Percentiles rank a stretch among this genome's conserved stretches.
These are phyloP conservation scores for Sebastes schlegelii DNA, from an alignment of 2,113 vertebrate genomes.

Conservation along the genomic window DNA sequence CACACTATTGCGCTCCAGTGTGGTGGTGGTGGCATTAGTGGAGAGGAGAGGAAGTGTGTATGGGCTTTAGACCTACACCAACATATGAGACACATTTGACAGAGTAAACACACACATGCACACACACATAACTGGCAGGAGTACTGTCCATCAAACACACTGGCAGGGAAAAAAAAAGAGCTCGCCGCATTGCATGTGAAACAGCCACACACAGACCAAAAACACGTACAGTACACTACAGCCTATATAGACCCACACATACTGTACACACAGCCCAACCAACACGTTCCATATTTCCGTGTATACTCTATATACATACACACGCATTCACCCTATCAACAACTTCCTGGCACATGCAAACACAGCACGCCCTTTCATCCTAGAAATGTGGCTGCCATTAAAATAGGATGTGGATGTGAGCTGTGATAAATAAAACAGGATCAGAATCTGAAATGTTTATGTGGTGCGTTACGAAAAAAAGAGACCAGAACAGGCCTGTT, in stretches of 20 bases:
- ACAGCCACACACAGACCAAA: slow-evolving; percentile 22
- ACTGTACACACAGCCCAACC: slow-evolving; percentile 19
- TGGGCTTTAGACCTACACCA: slow-evolving; percentile 60
- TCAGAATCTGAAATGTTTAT: slow-evolving; percentile 83
- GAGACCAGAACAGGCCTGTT: slow-evolving; percentile 69
- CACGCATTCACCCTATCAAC: slow-evolving; percentile 42
- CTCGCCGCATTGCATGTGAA: slow-evolving; percentile 67
- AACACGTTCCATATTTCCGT: slow-evolving; percentile 26
- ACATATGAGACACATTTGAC: slow-evolving; percentile 82
- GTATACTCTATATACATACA: slow-evolving; percentile 12
- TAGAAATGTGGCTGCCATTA: slow-evolving; percentile 77
- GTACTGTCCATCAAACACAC: slow-evolving; percentile 76
- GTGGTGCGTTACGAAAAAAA: slow-evolving; percentile 55
- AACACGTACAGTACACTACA: slow-evolving; percentile 25
- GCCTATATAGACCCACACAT: slow-evolving; percentile 14
- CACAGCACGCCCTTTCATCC: slow-evolving; percentile 66
- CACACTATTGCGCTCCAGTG: not conserved
- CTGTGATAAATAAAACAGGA: slow-evolving; percentile 80
- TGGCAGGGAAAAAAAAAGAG: slow-evolving; percentile 48
- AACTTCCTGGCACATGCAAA: slow-evolving; percentile 48
- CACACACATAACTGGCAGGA: slow-evolving; percentile 59
- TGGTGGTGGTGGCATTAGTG: slow-evolving; percentile 21
- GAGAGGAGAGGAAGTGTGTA: slow-evolving; percentile 51
- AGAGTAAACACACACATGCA: slow-evolving; percentile 60
- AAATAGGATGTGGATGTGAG: slow-evolving; percentile 77